A percentile compares a stretch with the other conserved stretches of the same genome.
phyloP scores from a whole-genome alignment of 1,140 invertebrate species.

The Hyphantria cunea region DNA sequence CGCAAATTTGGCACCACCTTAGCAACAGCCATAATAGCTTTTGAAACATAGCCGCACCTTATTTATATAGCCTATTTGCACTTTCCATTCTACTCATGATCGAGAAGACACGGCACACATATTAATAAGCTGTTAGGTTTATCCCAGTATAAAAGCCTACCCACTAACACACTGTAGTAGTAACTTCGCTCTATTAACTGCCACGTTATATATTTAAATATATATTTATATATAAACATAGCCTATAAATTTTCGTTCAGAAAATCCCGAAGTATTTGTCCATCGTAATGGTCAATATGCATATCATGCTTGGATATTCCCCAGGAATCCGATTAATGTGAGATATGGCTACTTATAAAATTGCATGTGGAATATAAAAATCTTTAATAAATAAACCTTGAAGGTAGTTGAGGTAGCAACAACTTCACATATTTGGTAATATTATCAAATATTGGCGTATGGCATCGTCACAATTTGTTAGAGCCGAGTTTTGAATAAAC shows the following conservation, averaged over 20 bases:
- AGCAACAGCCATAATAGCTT: conserved; percentile 32
- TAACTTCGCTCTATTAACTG: conserved; percentile 17
- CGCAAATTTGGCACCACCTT: conserved; percentile 24
- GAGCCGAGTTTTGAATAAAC: no score
- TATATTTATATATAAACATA: no score
- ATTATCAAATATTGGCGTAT: no score
- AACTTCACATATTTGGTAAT: no score
- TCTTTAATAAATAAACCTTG: no score
- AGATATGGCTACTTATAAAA: conserved; percentile 19
- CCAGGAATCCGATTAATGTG: conserved; percentile 29
- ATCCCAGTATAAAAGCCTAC: conserved; percentile 30
- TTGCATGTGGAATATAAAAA: conserved; percentile 11
- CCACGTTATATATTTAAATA: no score
- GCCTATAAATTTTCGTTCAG: conserved; percentile 10
- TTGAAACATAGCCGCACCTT: conserved; percentile 25
- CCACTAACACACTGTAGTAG: conserved; percentile 14
- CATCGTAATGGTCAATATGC: conserved; percentile 24
- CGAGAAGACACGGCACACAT: conserved; percentile 32
- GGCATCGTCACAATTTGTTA: no score
- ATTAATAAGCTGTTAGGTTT: conserved; percentile 31
- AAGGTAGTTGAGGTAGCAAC: no score
- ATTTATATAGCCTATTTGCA: conserved; percentile 37
- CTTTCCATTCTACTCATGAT: conserved; percentile 41
- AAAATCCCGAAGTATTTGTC: conserved; percentile 1
- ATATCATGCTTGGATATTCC: conserved; percentile 34